Evolutionary conservation across 2,888 invertebrate species (phyloP), one percentile per base, ranked within the genome.

Genomic region (Priocnemis perturbator): DNA sequence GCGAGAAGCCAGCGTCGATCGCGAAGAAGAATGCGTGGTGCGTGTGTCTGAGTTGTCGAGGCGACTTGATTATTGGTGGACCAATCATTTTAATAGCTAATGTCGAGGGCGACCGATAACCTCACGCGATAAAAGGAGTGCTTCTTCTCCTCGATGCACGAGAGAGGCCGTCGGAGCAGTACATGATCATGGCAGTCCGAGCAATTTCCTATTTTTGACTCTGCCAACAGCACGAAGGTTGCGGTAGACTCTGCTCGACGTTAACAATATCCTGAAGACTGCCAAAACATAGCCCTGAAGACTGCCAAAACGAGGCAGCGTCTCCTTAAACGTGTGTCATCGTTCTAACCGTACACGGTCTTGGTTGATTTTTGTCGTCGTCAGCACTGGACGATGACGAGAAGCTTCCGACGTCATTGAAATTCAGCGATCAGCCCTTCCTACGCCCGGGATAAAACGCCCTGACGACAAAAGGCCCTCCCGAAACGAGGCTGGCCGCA

Each of bases 31-130:
- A 73, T 58, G 69, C 69, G 69, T 48, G 45, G 57, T 30, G 60
- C 64, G 61, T 63, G 65, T 69, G 48, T 65, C 63, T 63, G 66
- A 71, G 68, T 66, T 66, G 74, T 64, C 74, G 69, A 67, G 76
- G 62, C 68, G 69, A 74, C 77, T 79, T 67, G 73, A 74, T 80
- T 79, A 81, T 82, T 81, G 73, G 67, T 63, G 81, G 74, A 60
- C 74, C 81, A 80, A 80, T 79, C 79, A 74, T 80, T 81, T 79
- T 78, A 79, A 81, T 75, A 74, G 77, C 74, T 77, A 81, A 83
- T 80, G 82, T 78, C 82, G 83, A 73, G 82, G 69, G 76, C 82
- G 81, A 75, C 77, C 77, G 81, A 81, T 83, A 82, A 81, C 82
- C 81, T 68, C 76, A 55, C 63, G 61, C 67, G 78, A 79, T 79